Evolutionary conservation across 2,888 invertebrate genomes (phyloP).

Genomic region (Sycophila texana): DNA sequence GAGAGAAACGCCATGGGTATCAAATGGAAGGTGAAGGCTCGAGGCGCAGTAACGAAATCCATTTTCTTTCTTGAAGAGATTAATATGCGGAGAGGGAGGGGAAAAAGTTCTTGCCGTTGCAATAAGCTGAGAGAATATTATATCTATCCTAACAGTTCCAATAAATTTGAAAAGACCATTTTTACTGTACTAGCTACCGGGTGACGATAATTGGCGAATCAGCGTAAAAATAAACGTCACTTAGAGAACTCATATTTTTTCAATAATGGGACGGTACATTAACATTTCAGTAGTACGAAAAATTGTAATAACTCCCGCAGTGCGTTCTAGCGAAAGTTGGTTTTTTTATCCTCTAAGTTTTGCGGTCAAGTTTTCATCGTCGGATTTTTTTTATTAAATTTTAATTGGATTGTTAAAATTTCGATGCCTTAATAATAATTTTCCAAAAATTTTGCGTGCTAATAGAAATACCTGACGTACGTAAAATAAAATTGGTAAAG

Average conservation of each 20-base stretch:
- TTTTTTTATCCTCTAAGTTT: no score
- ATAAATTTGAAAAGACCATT: conserved; percentile 24
- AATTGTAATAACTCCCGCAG: neutral
- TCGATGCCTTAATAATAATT: no score
- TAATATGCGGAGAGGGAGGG: neutral
- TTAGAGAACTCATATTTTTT: conserved; percentile 16
- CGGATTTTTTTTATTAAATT: no score
- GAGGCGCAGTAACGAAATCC: conserved; percentile 18
- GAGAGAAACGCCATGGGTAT: neutral
- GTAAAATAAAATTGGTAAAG: no score
- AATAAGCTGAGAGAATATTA: conserved; percentile 9
- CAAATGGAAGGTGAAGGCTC: neutral
- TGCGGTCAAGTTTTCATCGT: neutral
- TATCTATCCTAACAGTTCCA: conserved; percentile 31
- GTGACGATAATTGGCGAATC: conserved; percentile 27
- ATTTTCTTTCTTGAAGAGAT: conserved; percentile 22
- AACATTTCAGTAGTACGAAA: conserved; percentile 22
- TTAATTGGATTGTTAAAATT: no score
- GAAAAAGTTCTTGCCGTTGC: neutral
- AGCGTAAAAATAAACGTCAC: conserved; percentile 34
- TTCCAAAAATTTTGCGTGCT: no score
- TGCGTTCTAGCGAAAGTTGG: neutral
- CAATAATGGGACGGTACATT: neutral
- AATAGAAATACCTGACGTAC: no score
- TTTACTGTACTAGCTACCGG: neutral